Evolutionary conservation across 1,140 invertebrate genomes (phyloP).

Genomic region (Meloidogyne hapla): DNA sequence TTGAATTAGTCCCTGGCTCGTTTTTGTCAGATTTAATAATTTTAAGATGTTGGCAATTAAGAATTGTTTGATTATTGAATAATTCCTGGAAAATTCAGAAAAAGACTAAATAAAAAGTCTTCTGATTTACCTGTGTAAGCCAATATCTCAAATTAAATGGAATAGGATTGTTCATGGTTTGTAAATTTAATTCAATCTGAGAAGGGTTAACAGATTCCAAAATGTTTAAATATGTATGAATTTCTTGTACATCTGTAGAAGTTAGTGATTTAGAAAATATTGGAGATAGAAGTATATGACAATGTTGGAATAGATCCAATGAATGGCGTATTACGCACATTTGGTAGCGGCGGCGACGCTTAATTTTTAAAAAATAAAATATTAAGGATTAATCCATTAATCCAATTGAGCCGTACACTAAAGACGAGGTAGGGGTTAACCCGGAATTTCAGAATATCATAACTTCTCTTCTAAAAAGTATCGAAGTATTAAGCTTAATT

Average conservation of each 20-base stretch:
- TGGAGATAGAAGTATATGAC: background rate
- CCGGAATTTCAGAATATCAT: too few species aligned
- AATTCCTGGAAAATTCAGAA: background rate
- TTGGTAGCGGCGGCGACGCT: constrained; percentile 6
- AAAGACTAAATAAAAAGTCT: background rate
- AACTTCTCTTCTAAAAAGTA: too few species aligned
- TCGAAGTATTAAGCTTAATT: too few species aligned
- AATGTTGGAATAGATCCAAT: background rate
- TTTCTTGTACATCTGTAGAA: background rate
- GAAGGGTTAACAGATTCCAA: background rate
- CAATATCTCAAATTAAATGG: background rate
- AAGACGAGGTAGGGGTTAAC: too few species aligned
- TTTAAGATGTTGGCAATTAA: background rate
- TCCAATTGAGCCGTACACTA: too few species aligned
- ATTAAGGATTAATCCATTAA: too few species aligned
- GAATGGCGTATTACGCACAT: constrained; percentile 8
- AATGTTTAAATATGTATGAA: background rate
- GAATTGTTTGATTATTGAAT: background rate
- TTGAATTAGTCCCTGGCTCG: background rate
- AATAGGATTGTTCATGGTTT: background rate
- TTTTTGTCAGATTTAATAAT: background rate
- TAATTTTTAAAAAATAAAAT: background rate
- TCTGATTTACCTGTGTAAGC: background rate
- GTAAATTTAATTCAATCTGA: background rate
- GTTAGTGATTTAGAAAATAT: background rate